These are phyloP conservation scores for Argopecten irradians DNA, from an alignment of 1,140 invertebrate species.

Conservation along the genomic window DNA sequence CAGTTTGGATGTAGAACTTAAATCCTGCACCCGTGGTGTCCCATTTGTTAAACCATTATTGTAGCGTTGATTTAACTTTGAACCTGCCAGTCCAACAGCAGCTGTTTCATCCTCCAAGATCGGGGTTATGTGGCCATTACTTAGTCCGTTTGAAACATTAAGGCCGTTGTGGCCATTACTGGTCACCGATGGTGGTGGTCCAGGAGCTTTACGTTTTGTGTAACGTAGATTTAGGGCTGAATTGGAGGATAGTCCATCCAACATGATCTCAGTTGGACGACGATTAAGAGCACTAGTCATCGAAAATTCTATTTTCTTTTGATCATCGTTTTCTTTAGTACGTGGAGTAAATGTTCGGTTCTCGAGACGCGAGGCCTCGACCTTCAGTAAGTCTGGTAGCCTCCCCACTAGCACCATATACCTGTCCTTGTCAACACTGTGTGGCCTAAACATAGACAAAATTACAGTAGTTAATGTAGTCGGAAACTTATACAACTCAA, in stretches of 20 bases:
- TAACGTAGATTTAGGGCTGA: constrained; percentile 71
- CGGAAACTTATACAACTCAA: background rate
- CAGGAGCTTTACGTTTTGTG: constrained; percentile 64
- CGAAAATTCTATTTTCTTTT: constrained; percentile 66
- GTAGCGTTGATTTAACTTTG: constrained; percentile 66
- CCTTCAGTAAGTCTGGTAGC: constrained; percentile 67
- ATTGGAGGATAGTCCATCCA: constrained; percentile 65
- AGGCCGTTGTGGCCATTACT: constrained; percentile 55
- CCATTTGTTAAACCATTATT: constrained; percentile 50
- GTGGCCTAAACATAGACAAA: constrained; percentile 67
- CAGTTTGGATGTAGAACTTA: constrained; percentile 65
- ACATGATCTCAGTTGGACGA: constrained; percentile 65
- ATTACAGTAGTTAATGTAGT: background rate
- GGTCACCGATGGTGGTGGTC: constrained; percentile 48
- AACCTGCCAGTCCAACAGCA: constrained; percentile 55
- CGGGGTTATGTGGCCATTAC: constrained; percentile 62
- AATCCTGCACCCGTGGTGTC: constrained; percentile 49
- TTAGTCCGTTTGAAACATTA: constrained; percentile 60
- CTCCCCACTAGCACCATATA: constrained; percentile 59
- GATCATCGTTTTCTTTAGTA: constrained; percentile 46
- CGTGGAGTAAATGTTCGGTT: constrained; percentile 42
- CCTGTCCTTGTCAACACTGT: constrained; percentile 75
- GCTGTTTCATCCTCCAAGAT: constrained; percentile 53
- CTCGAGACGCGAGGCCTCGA: constrained; percentile 57
- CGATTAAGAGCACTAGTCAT: constrained; percentile 71